Percentiles rank a stretch among this genome's conserved stretches.
These are phyloP conservation scores for Siderastrea siderea DNA, from an alignment of 92 coral and sea anemone genomes.

Conservation along the genomic window DNA sequence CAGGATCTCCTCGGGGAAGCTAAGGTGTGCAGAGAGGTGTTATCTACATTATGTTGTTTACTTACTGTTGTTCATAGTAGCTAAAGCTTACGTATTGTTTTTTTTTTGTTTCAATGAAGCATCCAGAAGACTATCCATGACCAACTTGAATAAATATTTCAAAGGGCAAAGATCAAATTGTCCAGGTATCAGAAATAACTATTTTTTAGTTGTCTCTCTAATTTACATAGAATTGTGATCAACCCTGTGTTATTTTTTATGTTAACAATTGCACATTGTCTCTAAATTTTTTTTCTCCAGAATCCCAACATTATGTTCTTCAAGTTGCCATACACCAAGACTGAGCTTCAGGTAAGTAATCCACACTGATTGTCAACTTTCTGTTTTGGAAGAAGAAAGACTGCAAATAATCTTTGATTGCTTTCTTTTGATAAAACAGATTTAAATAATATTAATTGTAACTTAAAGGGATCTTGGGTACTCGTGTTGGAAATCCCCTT, in stretches of 20 bases:
- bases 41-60: not conserved
- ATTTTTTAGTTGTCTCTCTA: not conserved
- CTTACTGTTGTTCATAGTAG: not conserved
- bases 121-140: constrained; percentile 45
- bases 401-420: too few species aligned
- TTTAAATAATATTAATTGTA: too few species aligned
- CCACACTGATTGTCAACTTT: not conserved
- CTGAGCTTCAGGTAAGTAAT: constrained; percentile 66
- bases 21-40: constrained; percentile 5
- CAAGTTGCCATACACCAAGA: constrained; percentile 70
- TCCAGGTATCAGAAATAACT: constrained; percentile 46
- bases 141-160: constrained; percentile 67
- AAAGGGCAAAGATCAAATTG: constrained; percentile 50
- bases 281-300: constrained; percentile 18
- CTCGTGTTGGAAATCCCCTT: too few species aligned
- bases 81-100: not conserved
- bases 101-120: constrained; percentile 39
- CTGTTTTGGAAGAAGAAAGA: too few species aligned
- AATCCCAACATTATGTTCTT: constrained; percentile 73
- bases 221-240: not conserved
- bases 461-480: too few species aligned
- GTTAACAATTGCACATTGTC: too few species aligned
- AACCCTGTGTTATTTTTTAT: too few species aligned
- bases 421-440: too few species aligned
- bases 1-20: constrained; percentile 84